Evolutionary conservation across 2,888 invertebrate species (phyloP).

Genomic region (Cephus pulcher): DNA sequence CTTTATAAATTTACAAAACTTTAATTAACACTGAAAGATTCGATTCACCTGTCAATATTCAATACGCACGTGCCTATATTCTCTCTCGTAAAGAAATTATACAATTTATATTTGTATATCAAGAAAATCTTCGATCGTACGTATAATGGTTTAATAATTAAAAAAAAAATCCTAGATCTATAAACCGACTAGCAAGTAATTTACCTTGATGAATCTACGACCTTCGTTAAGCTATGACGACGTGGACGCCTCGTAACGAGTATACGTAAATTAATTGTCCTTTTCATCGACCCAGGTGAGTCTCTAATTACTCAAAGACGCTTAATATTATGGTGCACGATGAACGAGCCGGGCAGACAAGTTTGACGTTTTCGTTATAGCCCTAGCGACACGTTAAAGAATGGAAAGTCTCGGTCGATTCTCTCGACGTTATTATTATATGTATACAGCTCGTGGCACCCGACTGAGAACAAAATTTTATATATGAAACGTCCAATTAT

Average conservation of each 20-base stretch:
- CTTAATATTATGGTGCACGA: neutral
- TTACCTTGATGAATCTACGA: neutral
- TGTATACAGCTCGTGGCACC: neutral
- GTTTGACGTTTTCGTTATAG: neutral
- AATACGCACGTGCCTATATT: neutral
- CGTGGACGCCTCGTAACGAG: neutral
- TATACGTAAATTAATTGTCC: neutral
- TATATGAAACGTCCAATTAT: neutral
- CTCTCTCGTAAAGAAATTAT: neutral
- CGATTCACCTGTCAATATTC: no score
- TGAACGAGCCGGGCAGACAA: neutral
- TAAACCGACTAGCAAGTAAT: neutral
- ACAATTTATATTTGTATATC: neutral
- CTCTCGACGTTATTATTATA: neutral
- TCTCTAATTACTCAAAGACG: constrained; percentile 10
- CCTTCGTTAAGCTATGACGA: neutral
- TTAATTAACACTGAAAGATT: no score
- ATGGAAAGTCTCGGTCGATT: neutral
- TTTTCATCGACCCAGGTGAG: neutral
- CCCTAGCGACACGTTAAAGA: neutral
- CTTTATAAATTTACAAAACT: no score
- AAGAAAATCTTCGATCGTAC: neutral
- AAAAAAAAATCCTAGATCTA: neutral
- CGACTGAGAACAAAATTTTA: neutral
- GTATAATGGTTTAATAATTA: neutral